Conservation (phyloP, 1,140 invertebrate species). For the Phortica variegata region DNA sequence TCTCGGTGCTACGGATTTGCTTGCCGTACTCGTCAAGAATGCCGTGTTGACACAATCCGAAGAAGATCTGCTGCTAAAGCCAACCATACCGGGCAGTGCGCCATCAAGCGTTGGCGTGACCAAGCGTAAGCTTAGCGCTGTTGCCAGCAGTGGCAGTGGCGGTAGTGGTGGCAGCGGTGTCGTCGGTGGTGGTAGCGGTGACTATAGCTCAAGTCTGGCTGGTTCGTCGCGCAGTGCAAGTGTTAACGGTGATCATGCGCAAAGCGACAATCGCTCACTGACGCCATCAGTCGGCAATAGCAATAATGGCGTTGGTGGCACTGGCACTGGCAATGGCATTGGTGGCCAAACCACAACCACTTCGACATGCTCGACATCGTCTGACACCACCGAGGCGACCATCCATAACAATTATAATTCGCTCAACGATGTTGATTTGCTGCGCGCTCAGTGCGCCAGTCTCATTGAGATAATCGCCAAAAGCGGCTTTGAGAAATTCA, state of each 20-base stretch:
- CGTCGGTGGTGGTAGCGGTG: slow-evolving; percentile 17
- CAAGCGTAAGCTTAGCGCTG: slow-evolving; percentile 45
- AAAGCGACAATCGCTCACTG: slow-evolving; percentile 46
- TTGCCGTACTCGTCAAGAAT: slow-evolving; percentile 53
- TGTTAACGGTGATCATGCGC: slow-evolving; percentile 42
- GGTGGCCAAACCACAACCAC: no score
- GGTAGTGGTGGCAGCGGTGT: slow-evolving; percentile 33
- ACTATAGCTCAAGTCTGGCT: slow-evolving; percentile 32
- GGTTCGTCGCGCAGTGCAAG: slow-evolving; percentile 44
- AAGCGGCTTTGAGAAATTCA: slow-evolving; percentile 61
- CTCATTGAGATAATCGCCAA: slow-evolving; percentile 60
- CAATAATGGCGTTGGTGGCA: slow-evolving; percentile 15
- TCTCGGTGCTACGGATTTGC: slow-evolving; percentile 44
- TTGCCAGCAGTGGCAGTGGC: slow-evolving; percentile 40
- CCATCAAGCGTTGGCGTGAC: slow-evolving; percentile 36
- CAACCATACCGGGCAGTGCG: slow-evolving; percentile 35
- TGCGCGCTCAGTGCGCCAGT: slow-evolving; percentile 46
- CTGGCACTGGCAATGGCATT: not conserved
- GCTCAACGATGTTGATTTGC: slow-evolving; percentile 45
- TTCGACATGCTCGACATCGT: not conserved
- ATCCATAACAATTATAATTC: slow-evolving; percentile 13
- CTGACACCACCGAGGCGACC: no score
- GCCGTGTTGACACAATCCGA: slow-evolving; percentile 48
- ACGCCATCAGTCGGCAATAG: slow-evolving; percentile 44
- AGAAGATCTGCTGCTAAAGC: slow-evolving; percentile 47